Percentiles rank a stretch among this genome's conserved stretches.
Conservation (phyloP, 92 coral and sea anemone genomes). For the Parazoanthus atlanticus region DNA sequence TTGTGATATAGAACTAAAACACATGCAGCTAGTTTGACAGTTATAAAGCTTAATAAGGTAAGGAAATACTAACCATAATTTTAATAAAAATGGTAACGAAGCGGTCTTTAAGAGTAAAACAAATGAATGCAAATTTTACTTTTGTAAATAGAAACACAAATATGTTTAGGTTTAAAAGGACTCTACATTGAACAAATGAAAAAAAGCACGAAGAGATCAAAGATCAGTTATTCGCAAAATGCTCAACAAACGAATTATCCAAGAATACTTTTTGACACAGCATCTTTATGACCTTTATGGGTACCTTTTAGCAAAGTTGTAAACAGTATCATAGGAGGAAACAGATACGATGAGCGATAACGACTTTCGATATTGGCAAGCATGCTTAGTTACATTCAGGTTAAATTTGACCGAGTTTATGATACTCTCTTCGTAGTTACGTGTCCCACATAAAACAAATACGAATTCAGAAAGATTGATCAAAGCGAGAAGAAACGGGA, state of each 20-base stretch:
- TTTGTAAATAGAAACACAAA: constrained; percentile 37
- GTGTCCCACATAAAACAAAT: not conserved
- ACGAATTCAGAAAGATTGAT: not conserved
- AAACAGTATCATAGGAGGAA: not conserved
- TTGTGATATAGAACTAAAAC: no score
- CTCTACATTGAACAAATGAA: not conserved
- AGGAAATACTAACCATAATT: not conserved
- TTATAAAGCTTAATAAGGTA: no score
- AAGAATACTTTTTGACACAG: not conserved
- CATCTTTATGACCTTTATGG: not conserved
- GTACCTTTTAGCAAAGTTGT: not conserved
- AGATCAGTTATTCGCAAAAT: not conserved
- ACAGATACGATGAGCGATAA: not conserved
- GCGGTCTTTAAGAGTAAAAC: constrained; percentile 8
- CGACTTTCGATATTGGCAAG: not conserved
- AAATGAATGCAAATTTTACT: constrained; percentile 22
- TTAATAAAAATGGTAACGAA: constrained; percentile 22
- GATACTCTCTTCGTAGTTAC: not conserved
- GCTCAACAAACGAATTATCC: not conserved
- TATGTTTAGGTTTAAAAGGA: not conserved
- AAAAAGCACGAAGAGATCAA: not conserved
- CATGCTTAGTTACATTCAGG: not conserved
- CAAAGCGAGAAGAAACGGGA: not conserved
- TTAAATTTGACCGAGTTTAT: not conserved
- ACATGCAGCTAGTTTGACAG: no score